A percentile compares a stretch with the other conserved stretches of the same genome.
These are phyloP conservation scores for Abrostola triplasia DNA, from an alignment of 2,888 invertebrate genomes.

Conservation along the genomic window DNA sequence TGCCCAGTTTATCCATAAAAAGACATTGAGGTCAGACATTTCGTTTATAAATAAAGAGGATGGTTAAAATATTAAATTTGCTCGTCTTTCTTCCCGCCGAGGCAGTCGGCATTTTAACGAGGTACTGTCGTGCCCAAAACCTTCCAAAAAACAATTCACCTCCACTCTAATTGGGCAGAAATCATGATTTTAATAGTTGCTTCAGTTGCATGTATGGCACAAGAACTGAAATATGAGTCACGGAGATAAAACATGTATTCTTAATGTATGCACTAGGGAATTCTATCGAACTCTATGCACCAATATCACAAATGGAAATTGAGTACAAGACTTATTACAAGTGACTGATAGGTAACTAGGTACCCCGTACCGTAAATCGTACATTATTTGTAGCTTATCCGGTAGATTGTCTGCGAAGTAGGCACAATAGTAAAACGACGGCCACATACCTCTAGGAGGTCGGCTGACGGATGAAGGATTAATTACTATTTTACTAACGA, in stretches of 20 bases:
- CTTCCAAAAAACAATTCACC: slow-evolving; percentile 68
- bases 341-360: no score
- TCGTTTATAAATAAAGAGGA: slow-evolving; percentile 74
- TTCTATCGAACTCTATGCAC: not conserved
- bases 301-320: no score
- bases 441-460: no score
- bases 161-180: slow-evolving; percentile 76
- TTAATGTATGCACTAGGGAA: no score
- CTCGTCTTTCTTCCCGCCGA: slow-evolving; percentile 73
- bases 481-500: no score
- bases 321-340: no score
- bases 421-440: no score
- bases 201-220: slow-evolving; percentile 17
- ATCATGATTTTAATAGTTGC: slow-evolving; percentile 53
- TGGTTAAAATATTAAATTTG: slow-evolving; percentile 79
- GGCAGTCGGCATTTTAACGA: slow-evolving; percentile 82
- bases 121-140: slow-evolving; percentile 67
- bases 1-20: slow-evolving; percentile 63
- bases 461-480: no score
- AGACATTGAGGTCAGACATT: slow-evolving; percentile 77
- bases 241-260: not conserved
- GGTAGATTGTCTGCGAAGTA: no score
- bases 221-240: slow-evolving; percentile 32
- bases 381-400: no score
- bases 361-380: no score